A percentile compares a stretch with the other conserved stretches of the same genome.
Conservation (phyloP, 2,888 invertebrate species). For the Eucriotettix oculatus region DNA sequence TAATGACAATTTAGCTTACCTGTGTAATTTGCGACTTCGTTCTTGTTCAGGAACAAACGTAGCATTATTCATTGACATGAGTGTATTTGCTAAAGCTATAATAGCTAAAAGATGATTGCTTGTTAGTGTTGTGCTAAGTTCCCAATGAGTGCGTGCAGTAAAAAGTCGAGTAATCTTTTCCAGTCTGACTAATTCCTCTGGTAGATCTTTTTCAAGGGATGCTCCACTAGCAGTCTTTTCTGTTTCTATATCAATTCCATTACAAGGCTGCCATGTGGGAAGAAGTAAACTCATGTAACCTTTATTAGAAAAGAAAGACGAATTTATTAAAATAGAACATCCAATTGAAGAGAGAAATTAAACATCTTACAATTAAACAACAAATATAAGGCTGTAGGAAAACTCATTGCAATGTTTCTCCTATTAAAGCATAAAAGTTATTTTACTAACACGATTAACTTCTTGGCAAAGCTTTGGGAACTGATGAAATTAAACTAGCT, state of each 20-base stretch:
- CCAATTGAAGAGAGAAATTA: too few relatives aligned
- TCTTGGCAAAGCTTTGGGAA: too few relatives aligned
- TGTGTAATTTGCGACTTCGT: conserved; percentile 56
- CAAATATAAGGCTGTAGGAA: too few relatives aligned
- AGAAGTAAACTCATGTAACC: conserved; percentile 86
- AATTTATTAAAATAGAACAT: too few relatives aligned
- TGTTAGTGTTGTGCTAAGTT: conserved; percentile 83
- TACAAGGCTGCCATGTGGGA: conserved; percentile 62
- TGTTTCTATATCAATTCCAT: neutral
- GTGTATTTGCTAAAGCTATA: conserved; percentile 86
- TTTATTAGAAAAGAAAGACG: conserved; percentile 12
- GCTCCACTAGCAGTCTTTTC: conserved; percentile 6
- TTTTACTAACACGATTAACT: too few relatives aligned
- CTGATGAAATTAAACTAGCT: too few relatives aligned
- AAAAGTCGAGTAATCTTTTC: conserved; percentile 68
- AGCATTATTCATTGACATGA: conserved; percentile 96
- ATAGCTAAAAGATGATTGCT: conserved; percentile 91
- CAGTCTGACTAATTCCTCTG: conserved; percentile 53
- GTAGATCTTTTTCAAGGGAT: conserved; percentile 33
- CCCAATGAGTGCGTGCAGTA: conserved; percentile 85
- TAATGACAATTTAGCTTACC: conserved; percentile 25
- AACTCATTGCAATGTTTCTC: too few relatives aligned
- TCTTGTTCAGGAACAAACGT: conserved; percentile 84
- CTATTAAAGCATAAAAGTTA: too few relatives aligned
- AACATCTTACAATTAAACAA: too few relatives aligned